Percentiles rank a stretch among this genome's conserved stretches.
Evolutionary conservation across 2,113 vertebrate genomes (phyloP).

Genomic region (Eudyptes chrysolophus): DNA sequence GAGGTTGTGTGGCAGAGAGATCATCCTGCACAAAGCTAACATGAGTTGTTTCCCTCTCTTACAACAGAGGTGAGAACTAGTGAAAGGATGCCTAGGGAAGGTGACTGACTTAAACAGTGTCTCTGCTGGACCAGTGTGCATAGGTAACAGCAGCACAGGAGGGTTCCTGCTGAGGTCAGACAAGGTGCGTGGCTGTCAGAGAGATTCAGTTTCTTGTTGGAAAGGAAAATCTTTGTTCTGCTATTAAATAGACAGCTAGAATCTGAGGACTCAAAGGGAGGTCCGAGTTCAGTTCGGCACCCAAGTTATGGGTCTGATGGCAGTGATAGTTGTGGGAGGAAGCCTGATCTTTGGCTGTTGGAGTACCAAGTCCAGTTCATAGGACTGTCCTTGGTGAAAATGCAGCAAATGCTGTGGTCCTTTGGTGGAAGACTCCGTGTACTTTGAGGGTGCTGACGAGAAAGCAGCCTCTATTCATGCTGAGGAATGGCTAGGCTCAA

Average conservation of each 20-base stretch:
- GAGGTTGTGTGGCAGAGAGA: not conserved
- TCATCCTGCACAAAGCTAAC: not conserved
- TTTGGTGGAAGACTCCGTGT: fast-evolving
- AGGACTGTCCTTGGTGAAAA: not conserved
- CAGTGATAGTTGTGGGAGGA: not conserved
- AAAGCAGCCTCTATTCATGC: not conserved
- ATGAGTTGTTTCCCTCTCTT: not conserved
- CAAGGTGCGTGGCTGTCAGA: not conserved
- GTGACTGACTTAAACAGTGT: not conserved
- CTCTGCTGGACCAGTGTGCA: not conserved
- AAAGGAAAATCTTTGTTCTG: not conserved
- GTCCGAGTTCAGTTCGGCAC: not conserved
- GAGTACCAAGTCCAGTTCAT: not conserved
- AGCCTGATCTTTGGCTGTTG: not conserved
- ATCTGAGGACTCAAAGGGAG: not conserved
- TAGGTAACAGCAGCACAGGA: not conserved
- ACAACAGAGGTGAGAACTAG: not conserved
- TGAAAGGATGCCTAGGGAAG: not conserved
- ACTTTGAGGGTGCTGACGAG: not conserved
- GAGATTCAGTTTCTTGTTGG: not conserved
- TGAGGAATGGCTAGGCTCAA: not conserved
- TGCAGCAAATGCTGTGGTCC: not conserved
- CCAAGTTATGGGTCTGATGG: not conserved
- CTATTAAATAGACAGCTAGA: not conserved
- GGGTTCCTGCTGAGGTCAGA: not conserved